A percentile compares a stretch with the other conserved stretches of the same genome.
Evolutionary conservation across 2,113 vertebrate genomes (phyloP).

Genomic region (Marcusenius ussheri): DNA sequence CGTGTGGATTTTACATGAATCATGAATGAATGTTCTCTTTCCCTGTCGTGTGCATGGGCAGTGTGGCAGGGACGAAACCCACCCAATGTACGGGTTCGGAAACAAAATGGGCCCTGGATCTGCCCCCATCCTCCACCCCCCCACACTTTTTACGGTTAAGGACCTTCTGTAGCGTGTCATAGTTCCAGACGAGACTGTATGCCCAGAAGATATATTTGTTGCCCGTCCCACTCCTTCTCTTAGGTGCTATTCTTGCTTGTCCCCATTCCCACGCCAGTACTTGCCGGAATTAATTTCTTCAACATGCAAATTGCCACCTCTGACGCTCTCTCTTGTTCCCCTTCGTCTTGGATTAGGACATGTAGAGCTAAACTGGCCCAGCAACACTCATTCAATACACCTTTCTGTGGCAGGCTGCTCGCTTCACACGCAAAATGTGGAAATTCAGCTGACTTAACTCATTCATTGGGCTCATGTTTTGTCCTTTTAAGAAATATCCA

Average conservation of each 20-base stretch:
- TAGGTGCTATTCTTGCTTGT: neutral
- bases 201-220: neutral
- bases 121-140: neutral
- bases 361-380: neutral
- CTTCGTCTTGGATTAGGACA: neutral
- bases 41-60: neutral
- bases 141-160: neutral
- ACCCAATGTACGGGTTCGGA: neutral
- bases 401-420: neutral
- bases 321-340: constrained; percentile 5
- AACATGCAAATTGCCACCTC: constrained; percentile 48
- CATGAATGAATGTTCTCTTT: neutral
- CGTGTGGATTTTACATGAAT: neutral
- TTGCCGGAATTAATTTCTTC: constrained; percentile 31
- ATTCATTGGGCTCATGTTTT: neutral
- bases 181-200: neutral
- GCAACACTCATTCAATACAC: neutral
- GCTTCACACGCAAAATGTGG: neutral
- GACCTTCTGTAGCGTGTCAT: neutral
- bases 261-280: constrained; percentile 11
- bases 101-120: neutral
- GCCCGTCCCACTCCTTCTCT: neutral
- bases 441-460: neutral
- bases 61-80: neutral
- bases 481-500: neutral